Evolutionary conservation across 2,113 vertebrate genomes (phyloP).

Genomic region (Gadus chalcogrammus): DNA sequence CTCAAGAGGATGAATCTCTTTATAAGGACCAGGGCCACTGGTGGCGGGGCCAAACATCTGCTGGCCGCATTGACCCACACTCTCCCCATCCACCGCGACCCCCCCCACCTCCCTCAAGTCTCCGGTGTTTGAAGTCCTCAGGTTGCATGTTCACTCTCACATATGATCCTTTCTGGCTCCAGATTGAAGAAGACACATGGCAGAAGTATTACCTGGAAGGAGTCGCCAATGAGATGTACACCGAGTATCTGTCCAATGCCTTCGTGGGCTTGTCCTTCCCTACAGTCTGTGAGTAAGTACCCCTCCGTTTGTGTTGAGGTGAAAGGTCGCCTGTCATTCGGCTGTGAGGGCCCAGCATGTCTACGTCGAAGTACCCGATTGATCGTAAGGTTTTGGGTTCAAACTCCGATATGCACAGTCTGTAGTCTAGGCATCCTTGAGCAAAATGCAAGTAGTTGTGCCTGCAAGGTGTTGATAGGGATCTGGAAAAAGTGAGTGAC

Average conservation of each 20-base stretch:
- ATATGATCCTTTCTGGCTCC: conserved; percentile 30
- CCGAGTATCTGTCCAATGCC: conserved; percentile 98
- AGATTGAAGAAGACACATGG: conserved; percentile 99
- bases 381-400: not conserved
- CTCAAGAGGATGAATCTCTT: conserved; percentile 66
- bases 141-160: conserved; percentile 28
- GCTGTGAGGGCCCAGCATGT: not conserved
- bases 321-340: not conserved
- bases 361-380: no score
- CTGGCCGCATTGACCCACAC: conserved; percentile 48
- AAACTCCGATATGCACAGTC: not conserved
- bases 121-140: not conserved
- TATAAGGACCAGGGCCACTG: conserved; percentile 60
- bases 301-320: not conserved
- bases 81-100: not conserved
- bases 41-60: conserved; percentile 66
- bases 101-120: no score
- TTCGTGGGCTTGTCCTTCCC: conserved; percentile 98
- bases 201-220: conserved; percentile 99
- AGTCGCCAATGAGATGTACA: conserved; percentile 99
- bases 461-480: no score
- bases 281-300: conserved; percentile 98
- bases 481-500: no score
- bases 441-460: no score
- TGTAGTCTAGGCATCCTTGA: no score